Base-by-base conservation (phyloP, 2,113 vertebrate genomes). In the Xyrauchen texanus region DNA sequence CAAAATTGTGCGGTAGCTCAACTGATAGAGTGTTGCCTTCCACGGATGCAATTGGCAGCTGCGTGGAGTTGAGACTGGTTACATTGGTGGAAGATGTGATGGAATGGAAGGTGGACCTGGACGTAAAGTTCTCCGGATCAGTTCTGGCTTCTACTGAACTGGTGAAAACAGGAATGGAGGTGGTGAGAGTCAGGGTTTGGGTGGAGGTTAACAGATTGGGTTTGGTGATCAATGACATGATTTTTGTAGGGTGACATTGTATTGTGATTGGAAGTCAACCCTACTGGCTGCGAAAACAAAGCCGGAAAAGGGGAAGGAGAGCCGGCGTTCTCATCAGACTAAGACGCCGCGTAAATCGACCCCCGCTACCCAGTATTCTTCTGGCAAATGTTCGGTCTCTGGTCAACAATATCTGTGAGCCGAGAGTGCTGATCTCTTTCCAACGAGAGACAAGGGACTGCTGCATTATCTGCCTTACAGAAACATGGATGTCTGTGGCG, bases 11-110 rank as follows among this genome's bases (percentile, higher is more conserved):
- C 21, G 3, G 21, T 34, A 34, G 21, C 21, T 34, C 21, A 34
- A 34, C 21, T 34, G 21, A 34, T 34, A n/a, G 21, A 34, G 21
- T 34, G 21, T 34, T 83, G 3, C 92, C 85, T 21, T 92, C 87
- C 3, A 86, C 89, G 21, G 89, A 82, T 21, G 88, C 76, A 10
- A 94, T 92, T 7, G 95, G 93, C 62, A 94, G 90, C 63, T 93
- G 89, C 53, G 96, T 97, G 89, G 93, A 90, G 75, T 98, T 98
- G 88, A 96, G 93, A 84, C 90, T 91, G 67, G 94, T 93, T 61
- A 94, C 92, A 65, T 96, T 96, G 58, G 92, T 90, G 45, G 85
- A 89, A 87, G 94, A 76, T 0, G 95, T 92, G 79, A 93, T 84
- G 79, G 94, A 88, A 86, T 87, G 88, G 80, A 90, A 78, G 4